phyloP scores from a whole-genome alignment of 2,113 vertebrate genomes.

The Myotis yumanensis region DNA sequence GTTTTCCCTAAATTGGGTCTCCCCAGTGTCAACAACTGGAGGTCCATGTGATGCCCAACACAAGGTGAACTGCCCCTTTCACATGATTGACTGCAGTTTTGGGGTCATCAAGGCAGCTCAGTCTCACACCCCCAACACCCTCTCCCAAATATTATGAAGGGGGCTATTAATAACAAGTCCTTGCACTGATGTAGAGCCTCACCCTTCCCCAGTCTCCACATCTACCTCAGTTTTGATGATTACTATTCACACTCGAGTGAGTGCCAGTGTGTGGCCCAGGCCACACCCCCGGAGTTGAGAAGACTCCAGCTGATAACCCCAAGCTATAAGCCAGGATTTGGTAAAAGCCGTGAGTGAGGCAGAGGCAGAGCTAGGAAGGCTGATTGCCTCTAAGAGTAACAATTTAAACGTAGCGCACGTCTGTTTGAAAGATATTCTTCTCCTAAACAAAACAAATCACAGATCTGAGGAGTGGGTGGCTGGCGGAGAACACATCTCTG shows the following conservation, averaged over 20 bases:
- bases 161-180: neutral
- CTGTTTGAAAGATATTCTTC: slow-evolving; percentile 35
- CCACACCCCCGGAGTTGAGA: neutral
- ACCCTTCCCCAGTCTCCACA: neutral
- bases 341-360: neutral
- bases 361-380: neutral
- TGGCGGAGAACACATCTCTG: neutral
- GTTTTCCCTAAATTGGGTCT: too few species aligned
- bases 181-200: accelerated
- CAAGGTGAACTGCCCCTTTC: neutral
- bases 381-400: slow-evolving; percentile 3
- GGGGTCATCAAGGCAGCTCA: neutral
- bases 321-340: neutral
- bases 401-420: slow-evolving; percentile 30
- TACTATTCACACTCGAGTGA: neutral
- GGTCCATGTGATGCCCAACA: neutral
- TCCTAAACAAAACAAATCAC: slow-evolving; percentile 60
- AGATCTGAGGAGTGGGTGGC: slow-evolving; percentile 48
- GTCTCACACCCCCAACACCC: accelerated
- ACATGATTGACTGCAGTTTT: neutral
- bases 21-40: neutral
- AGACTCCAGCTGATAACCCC: neutral
- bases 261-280: neutral
- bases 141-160: neutral
- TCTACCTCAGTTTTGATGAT: neutral